Evolutionary conservation across 1,140 invertebrate genomes (phyloP).

Genomic region (Onthophagus taurus): DNA sequence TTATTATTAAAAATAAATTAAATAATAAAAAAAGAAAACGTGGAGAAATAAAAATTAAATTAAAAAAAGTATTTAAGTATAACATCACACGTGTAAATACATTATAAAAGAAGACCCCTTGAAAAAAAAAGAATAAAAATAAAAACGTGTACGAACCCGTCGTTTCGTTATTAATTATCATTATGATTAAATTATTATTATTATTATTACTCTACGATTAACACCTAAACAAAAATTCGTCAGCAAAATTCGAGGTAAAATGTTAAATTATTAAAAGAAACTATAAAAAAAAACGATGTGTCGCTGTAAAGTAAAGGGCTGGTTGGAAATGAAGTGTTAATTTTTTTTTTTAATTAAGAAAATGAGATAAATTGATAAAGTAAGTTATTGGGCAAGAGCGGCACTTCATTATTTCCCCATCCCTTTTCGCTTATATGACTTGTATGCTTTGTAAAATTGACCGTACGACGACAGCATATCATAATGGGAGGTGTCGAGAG

Average conservation of each 20-base stretch:
- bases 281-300: too few species aligned
- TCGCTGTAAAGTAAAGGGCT: too few species aligned
- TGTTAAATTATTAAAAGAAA: too few species aligned
- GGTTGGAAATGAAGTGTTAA: background rate
- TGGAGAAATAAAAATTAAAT: conserved; percentile 1
- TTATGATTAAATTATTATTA: too few species aligned
- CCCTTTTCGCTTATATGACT: too few species aligned
- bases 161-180: background rate
- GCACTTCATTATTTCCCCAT: too few species aligned
- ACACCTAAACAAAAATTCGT: too few species aligned
- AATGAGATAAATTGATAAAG: conserved; percentile 9
- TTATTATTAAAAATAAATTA: conserved; percentile 3
- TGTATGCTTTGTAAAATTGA: too few species aligned
- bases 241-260: too few species aligned
- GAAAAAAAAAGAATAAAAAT: background rate
- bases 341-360: background rate
- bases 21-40: conserved; percentile 3
- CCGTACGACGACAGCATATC: conserved; percentile 15
- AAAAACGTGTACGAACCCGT: background rate
- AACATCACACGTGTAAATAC: background rate
- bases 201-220: too few species aligned
- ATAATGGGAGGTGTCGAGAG: conserved; percentile 22
- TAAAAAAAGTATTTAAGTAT: background rate
- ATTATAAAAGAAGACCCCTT: too few species aligned
- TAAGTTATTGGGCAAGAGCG: background rate